Conservation (phyloP, 2,888 invertebrate genomes). For the Gari tellinella region DNA sequence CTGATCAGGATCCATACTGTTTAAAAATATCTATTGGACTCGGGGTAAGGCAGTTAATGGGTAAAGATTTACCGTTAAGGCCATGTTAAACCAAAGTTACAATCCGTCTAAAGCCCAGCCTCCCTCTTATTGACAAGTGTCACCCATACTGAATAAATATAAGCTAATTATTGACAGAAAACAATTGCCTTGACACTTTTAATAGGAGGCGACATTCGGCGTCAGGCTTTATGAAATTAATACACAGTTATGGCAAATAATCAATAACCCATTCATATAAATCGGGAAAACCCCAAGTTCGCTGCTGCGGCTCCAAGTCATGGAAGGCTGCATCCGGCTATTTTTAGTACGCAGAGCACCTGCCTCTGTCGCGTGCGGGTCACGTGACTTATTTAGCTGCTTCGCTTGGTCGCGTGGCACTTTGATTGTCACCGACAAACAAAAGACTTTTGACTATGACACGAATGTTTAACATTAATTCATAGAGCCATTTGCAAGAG, state of each 20-base stretch:
- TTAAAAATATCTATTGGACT: too few relatives aligned
- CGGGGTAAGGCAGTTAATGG: too few relatives aligned
- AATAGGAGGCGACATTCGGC: conserved; percentile 44
- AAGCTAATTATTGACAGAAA: conserved; percentile 40
- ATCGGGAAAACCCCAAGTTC: conserved; percentile 30
- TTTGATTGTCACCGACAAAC: conserved; percentile 48
- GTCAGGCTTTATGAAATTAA: conserved; percentile 37
- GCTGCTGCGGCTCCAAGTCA: conserved; percentile 41
- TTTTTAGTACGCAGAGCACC: conserved; percentile 51
- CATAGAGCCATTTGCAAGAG: background rate
- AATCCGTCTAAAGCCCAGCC: too few relatives aligned
- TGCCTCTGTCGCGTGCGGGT: conserved; percentile 61
- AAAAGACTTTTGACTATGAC: conserved; percentile 47
- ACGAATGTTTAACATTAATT: conserved; percentile 23
- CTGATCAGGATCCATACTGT: too few relatives aligned
- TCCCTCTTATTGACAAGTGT: conserved; percentile 43
- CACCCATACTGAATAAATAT: conserved; percentile 24
- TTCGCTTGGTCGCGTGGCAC: conserved; percentile 62
- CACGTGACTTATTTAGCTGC: conserved; percentile 51
- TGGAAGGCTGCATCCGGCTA: conserved; percentile 22
- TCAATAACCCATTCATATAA: conserved; percentile 52
- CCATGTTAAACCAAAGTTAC: too few relatives aligned
- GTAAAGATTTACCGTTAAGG: too few relatives aligned
- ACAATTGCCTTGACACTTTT: conserved; percentile 55
- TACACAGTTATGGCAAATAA: conserved; percentile 56